phyloP scores from a whole-genome alignment of 2,888 invertebrate genomes.

The Leucophenga maculata region DNA sequence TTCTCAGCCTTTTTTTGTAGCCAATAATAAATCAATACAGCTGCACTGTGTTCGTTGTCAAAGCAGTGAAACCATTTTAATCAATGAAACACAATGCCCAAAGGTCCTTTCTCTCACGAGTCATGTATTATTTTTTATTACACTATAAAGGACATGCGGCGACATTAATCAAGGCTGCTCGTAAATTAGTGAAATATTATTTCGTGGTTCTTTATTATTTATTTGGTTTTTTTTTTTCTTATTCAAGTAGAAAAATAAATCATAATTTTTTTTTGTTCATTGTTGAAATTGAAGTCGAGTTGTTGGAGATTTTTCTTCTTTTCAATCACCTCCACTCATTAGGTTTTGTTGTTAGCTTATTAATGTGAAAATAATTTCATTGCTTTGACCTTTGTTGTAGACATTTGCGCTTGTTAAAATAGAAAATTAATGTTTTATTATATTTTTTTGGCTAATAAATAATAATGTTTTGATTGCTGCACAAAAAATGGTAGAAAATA shows the following conservation, averaged over 20 bases:
- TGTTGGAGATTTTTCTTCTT: not conserved
- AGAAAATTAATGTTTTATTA: too few relatives aligned
- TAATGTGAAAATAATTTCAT: slow-evolving; percentile 29
- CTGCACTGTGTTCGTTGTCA: slow-evolving; percentile 41
- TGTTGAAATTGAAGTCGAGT: slow-evolving; percentile 37
- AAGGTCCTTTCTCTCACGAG: not conserved
- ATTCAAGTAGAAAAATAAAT: slow-evolving; percentile 52
- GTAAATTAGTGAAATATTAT: slow-evolving; percentile 23
- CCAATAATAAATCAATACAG: slow-evolving; percentile 49
- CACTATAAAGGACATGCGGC: slow-evolving; percentile 15
- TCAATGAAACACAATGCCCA: slow-evolving; percentile 45
- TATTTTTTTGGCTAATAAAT: too few relatives aligned
- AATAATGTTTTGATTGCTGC: too few relatives aligned
- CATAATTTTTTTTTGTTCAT: slow-evolving; percentile 51
- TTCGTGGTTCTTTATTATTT: slow-evolving; percentile 33
- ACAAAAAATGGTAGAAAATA: too few relatives aligned
- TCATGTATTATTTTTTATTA: slow-evolving; percentile 3
- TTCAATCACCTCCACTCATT: slow-evolving; percentile 6
- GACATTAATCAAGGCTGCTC: slow-evolving; percentile 16
- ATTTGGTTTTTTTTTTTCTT: slow-evolving; percentile 41
- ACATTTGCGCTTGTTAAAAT: not conserved
- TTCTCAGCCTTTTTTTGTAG: slow-evolving; percentile 28
- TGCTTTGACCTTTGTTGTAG: slow-evolving; percentile 30
- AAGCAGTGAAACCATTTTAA: slow-evolving; percentile 32
- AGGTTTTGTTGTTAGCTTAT: slow-evolving; percentile 9